These are phyloP conservation scores for Habroteleia sp. DNA, from an alignment of 2,888 invertebrate genomes.

Conservation along the genomic window DNA sequence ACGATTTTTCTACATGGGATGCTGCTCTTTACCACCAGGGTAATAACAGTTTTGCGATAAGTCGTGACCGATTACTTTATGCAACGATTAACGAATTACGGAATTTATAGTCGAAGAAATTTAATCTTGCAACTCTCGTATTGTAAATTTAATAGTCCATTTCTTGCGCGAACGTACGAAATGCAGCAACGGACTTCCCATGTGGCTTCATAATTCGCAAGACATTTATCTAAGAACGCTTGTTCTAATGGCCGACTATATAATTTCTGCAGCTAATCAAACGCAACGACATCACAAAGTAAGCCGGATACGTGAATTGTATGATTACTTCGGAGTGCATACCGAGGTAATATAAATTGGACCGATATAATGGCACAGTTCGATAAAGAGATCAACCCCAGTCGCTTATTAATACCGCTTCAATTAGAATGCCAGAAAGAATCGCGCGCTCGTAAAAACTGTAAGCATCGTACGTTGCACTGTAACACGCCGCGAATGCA, in stretches of 20 bases:
- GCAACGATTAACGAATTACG: slow-evolving; percentile 1
- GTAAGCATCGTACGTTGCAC: slow-evolving; percentile 32
- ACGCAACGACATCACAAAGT: slow-evolving; percentile 45
- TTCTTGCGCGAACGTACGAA: neutral
- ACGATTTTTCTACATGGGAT: no score
- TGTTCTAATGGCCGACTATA: slow-evolving; percentile 49
- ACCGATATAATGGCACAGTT: slow-evolving; percentile 52
- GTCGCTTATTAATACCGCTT: slow-evolving; percentile 59
- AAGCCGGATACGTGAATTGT: slow-evolving; percentile 58
- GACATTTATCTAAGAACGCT: slow-evolving; percentile 30
- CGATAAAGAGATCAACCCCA: slow-evolving; percentile 49
- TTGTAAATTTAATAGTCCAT: slow-evolving; percentile 28
- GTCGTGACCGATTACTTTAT: slow-evolving; percentile 3
- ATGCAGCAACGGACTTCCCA: neutral
- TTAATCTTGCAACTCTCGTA: slow-evolving; percentile 29
- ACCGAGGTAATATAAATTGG: slow-evolving; percentile 41
- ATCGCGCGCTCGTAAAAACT: slow-evolving; percentile 49
- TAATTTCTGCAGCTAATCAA: slow-evolving; percentile 56
- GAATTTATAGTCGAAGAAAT: neutral
- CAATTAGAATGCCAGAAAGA: slow-evolving; percentile 54
- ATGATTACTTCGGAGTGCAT: slow-evolving; percentile 44
- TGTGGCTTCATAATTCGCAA: slow-evolving; percentile 27
- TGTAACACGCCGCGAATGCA: slow-evolving; percentile 37
- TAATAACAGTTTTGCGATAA: no score
- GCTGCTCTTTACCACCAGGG: no score